Conservation (phyloP, 2,797 vertebrate species). For the Fistularia tabacaria region DNA sequence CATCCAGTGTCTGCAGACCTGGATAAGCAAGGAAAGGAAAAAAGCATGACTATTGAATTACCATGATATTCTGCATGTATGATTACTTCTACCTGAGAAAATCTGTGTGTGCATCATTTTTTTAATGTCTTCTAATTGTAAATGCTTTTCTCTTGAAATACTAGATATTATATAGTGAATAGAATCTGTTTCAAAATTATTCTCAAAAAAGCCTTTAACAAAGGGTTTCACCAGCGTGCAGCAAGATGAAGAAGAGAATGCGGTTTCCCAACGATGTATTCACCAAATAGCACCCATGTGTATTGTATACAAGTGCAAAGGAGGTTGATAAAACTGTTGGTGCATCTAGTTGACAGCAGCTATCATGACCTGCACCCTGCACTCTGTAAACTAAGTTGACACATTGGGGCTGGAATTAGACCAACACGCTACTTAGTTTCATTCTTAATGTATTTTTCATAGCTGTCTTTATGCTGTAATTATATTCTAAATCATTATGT, state of each 20-base stretch:
- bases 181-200: no score
- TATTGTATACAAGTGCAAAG: conserved; percentile 36
- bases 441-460: conserved; percentile 61
- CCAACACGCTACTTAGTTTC: conserved; percentile 69
- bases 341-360: conserved; percentile 51
- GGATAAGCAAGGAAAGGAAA: conserved; percentile 39
- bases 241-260: background rate
- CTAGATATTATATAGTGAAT: no score
- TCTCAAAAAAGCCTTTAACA: no score
- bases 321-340: conserved; percentile 50
- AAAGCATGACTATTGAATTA: conserved; percentile 1
- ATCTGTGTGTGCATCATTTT: background rate
- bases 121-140: background rate
- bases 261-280: background rate
- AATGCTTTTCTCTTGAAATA: no score
- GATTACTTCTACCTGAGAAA: conserved; percentile 25
- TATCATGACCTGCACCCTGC: conserved; percentile 52
- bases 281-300: conserved; percentile 38
- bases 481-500: conserved; percentile 78
- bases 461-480: conserved; percentile 73
- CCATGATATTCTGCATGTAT: no score
- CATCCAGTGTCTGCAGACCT: conserved; percentile 34
- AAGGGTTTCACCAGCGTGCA: no score
- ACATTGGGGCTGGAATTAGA: conserved; percentile 36
- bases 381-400: conserved; percentile 51